Percentiles rank a stretch among this genome's conserved stretches.
These are phyloP conservation scores for Agrotis ipsilon DNA, from an alignment of 2,888 invertebrate species.

Conservation along the genomic window DNA sequence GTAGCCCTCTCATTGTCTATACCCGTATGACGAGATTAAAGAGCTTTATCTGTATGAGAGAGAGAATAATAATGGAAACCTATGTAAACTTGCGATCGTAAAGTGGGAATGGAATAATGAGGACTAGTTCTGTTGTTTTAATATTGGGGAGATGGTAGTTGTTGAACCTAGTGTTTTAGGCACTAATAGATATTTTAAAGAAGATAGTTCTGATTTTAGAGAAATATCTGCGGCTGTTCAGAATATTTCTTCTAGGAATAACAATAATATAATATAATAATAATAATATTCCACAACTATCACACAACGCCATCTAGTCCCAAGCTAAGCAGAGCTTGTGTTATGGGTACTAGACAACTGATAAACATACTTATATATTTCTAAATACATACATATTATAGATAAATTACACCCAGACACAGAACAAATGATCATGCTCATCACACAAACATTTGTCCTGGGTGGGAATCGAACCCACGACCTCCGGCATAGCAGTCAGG, in stretches of 20 bases:
- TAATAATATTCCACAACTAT: too few relatives aligned
- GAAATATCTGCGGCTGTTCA: background rate
- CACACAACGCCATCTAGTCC: too few relatives aligned
- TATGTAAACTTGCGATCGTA: slow-evolving; percentile 65
- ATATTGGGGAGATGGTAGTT: slow-evolving; percentile 10
- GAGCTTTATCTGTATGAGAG: slow-evolving; percentile 62
- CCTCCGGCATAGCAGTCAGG: too few relatives aligned
- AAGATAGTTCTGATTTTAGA: background rate
- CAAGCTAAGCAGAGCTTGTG: too few relatives aligned
- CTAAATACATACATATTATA: too few relatives aligned
- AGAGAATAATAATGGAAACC: slow-evolving; percentile 63
- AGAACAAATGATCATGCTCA: too few relatives aligned
- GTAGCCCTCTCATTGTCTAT: slow-evolving; percentile 81
- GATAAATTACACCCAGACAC: too few relatives aligned
- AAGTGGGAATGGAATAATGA: slow-evolving; percentile 49
- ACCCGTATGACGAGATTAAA: slow-evolving; percentile 70
- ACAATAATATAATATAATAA: too few relatives aligned
- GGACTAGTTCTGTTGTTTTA: slow-evolving; percentile 43
- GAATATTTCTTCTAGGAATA: background rate
- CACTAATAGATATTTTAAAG: background rate
- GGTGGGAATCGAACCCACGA: too few relatives aligned
- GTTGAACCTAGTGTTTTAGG: background rate
- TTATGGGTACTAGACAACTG: too few relatives aligned
- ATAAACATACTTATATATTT: too few relatives aligned
- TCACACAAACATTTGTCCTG: too few relatives aligned